These are phyloP conservation scores for Macrosteles quadrilineatus DNA, from an alignment of 1,140 invertebrate genomes.

Conservation along the genomic window DNA sequence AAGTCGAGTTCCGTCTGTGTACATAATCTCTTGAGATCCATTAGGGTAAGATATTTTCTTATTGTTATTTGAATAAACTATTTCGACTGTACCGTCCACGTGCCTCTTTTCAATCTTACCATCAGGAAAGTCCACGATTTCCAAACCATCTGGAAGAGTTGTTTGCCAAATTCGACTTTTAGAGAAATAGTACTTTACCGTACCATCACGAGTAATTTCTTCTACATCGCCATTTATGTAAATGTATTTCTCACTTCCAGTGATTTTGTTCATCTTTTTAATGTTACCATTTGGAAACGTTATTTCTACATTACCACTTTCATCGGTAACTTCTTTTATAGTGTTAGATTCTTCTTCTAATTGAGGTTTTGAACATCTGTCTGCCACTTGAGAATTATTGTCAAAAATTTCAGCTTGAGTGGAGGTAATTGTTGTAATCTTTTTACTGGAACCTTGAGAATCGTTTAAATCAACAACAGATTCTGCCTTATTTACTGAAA, in stretches of 20 bases:
- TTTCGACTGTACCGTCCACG: conserved; percentile 78
- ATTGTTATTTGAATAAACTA: conserved; percentile 77
- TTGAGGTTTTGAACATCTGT: too few relatives aligned
- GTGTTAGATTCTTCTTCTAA: not conserved
- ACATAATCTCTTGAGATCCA: conserved; percentile 71
- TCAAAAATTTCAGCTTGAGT: too few relatives aligned
- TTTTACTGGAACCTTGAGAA: too few relatives aligned
- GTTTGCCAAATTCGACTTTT: conserved; percentile 81
- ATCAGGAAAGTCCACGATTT: conserved; percentile 84
- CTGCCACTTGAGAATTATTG: too few relatives aligned
- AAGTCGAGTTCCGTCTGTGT: conserved; percentile 69
- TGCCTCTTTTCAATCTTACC: conserved; percentile 82
- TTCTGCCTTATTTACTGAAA: too few relatives aligned
- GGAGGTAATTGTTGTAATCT: too few relatives aligned
- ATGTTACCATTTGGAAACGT: conserved; percentile 82
- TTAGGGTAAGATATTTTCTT: conserved; percentile 56
- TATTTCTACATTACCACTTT: conserved; percentile 55
- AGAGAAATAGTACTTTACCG: conserved; percentile 82
- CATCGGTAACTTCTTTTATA: conserved; percentile 2
- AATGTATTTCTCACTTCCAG: conserved; percentile 69
- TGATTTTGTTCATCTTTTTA: conserved; percentile 79
- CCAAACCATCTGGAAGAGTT: conserved; percentile 78
- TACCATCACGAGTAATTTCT: conserved; percentile 76
- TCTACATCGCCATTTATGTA: conserved; percentile 93
- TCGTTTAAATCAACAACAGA: too few relatives aligned